Evolutionary conservation across 2,113 vertebrate species (phyloP).

Genomic region (Haliaeetus leucogaster): DNA sequence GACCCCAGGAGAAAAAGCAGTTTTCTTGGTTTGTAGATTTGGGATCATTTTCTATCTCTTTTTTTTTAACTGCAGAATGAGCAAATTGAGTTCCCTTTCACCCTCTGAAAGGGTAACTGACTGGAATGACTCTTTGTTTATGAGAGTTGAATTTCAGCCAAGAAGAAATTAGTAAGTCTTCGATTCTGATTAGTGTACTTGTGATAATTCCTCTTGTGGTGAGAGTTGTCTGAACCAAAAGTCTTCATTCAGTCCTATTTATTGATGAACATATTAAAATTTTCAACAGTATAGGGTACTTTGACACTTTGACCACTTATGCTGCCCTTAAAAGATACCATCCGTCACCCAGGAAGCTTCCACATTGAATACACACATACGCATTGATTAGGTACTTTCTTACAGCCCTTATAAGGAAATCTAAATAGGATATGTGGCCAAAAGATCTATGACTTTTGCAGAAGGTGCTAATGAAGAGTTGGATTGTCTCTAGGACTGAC

Average conservation of each 20-base stretch:
- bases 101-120: neutral
- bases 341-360: neutral
- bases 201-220: neutral
- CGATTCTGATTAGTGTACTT: neutral
- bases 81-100: neutral
- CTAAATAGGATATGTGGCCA: neutral
- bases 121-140: neutral
- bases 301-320: neutral
- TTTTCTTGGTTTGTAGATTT: neutral
- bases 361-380: neutral
- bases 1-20: rapidly evolving
- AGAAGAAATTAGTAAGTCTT: neutral
- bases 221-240: neutral
- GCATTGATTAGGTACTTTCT: neutral
- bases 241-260: neutral
- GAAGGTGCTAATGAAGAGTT: neutral
- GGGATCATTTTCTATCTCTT: neutral
- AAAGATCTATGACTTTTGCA: neutral
- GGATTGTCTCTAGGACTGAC: neutral
- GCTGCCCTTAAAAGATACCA: neutral
- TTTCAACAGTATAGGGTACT: neutral
- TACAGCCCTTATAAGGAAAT: neutral
- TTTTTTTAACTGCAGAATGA: neutral
- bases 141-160: neutral
- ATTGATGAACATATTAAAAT: neutral